These are phyloP conservation scores for Canis aureus DNA, from an alignment of 2,113 vertebrate genomes.

Conservation along the genomic window DNA sequence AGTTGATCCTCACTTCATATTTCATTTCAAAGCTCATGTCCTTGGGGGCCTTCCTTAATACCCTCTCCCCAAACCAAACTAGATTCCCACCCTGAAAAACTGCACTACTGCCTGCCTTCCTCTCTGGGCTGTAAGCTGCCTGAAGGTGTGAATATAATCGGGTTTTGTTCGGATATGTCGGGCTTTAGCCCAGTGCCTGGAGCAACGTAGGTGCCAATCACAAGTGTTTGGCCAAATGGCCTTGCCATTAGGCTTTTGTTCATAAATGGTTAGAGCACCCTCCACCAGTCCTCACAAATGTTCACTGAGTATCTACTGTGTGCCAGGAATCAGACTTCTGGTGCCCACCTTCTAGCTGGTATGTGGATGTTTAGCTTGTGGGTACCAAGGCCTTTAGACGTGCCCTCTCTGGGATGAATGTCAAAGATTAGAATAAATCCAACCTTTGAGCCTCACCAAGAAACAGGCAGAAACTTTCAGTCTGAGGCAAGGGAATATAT, in stretches of 20 bases:
- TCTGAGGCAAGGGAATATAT: not conserved
- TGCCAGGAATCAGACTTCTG: too few species aligned
- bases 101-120: not conserved
- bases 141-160: not conserved
- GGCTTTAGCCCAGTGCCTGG: not conserved
- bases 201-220: not conserved
- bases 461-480: not conserved
- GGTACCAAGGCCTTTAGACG: not conserved
- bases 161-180: not conserved
- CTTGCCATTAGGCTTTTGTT: not conserved
- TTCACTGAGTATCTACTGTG: not conserved
- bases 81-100: not conserved
- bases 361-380: not conserved
- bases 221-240: not conserved
- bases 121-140: not conserved
- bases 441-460: not conserved
- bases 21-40: not conserved
- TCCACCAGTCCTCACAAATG: not conserved
- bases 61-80: accelerated
- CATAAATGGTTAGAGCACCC: not conserved
- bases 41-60: not conserved
- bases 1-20: not conserved
- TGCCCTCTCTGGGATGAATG: not conserved
- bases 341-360: not conserved
- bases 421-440: not conserved